Base-by-base conservation (phyloP, 2,113 vertebrate species). In the Ceyx margarethae region DNA sequence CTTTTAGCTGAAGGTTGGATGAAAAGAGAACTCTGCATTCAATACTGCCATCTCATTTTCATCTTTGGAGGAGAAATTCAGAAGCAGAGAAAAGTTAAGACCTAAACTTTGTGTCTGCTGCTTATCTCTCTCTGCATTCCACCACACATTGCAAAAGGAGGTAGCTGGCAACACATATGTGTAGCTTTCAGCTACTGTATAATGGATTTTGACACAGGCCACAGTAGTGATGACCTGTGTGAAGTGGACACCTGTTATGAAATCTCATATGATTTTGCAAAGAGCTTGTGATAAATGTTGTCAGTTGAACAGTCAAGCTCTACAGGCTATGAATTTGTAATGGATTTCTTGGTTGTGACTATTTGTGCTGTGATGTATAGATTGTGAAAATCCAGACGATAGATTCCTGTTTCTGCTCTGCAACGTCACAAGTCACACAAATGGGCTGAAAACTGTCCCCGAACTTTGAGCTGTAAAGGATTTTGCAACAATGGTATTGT, bases 221-320 rank as follows among this genome's bases (percentile, higher is more conserved):
- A 92, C 87, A 37, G 61, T 46, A 68, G 72, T 91, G 92, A 92
- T 83, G 91, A 94, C 92, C 94, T 95, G n/a, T 80, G 85, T 0
- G 35, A 96, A 95, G 91, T 93, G 91, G 95, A 96, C 94, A 93
- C 89, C 94, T 96, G 94, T 94, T 96, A 91, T 22, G 79, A 96
- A 93, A 92, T 89, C 94, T 96, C 84, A 74, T 93, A 92, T 96
- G 95, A 96, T 95, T 96, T 94, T 94, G 85, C 81, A 91, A 95
- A 91, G 74, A 81, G 76, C 89, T 93, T 68, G 50, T 94, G 94
- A 96, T 91, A 92, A 92, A 89, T 90, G 92, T 83, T 95, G 94
- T 96, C 95, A 89, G 81, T 93, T 91, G 81, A 95, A 90, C 82
- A 96, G n/a, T 61, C 75, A 90, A 87, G 61, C 64, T 93, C 72